Evolutionary conservation across 2,888 invertebrate species (phyloP).

Genomic region (Eumerus sabulonum): DNA sequence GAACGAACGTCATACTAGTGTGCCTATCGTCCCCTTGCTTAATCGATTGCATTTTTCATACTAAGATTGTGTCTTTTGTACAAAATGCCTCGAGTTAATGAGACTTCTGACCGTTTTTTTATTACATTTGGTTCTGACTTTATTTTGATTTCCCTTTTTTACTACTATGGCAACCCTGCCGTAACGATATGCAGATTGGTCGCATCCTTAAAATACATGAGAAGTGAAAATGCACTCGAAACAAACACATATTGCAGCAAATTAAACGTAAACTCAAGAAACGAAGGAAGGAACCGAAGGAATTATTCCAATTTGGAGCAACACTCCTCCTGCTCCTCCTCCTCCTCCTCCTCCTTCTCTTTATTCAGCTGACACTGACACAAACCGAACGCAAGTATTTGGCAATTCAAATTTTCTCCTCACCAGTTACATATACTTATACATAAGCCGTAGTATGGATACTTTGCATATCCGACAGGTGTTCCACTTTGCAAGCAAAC

Average conservation of each 20-base stretch:
- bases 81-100: too few relatives aligned
- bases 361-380: background rate
- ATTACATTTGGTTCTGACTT: too few relatives aligned
- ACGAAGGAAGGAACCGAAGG: background rate
- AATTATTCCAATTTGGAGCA: constrained; percentile 50
- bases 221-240: background rate
- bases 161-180: constrained; percentile 36
- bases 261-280: constrained; percentile 46
- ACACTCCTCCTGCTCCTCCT: constrained; percentile 4
- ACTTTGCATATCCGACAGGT: constrained; percentile 68
- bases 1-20: too few relatives aligned
- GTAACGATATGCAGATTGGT: constrained; percentile 45
- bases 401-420: constrained; percentile 46
- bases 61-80: too few relatives aligned
- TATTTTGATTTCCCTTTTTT: too few relatives aligned
- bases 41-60: too few relatives aligned
- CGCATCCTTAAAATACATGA: constrained; percentile 22
- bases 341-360: background rate
- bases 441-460: constrained; percentile 25
- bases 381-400: constrained; percentile 22
- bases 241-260: constrained; percentile 31
- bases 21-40: too few relatives aligned
- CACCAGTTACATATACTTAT: constrained; percentile 32
- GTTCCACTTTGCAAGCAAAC: constrained; percentile 46
- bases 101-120: too few relatives aligned